phyloP scores from a whole-genome alignment of 2,888 invertebrate species.

The Myopa testacea region DNA sequence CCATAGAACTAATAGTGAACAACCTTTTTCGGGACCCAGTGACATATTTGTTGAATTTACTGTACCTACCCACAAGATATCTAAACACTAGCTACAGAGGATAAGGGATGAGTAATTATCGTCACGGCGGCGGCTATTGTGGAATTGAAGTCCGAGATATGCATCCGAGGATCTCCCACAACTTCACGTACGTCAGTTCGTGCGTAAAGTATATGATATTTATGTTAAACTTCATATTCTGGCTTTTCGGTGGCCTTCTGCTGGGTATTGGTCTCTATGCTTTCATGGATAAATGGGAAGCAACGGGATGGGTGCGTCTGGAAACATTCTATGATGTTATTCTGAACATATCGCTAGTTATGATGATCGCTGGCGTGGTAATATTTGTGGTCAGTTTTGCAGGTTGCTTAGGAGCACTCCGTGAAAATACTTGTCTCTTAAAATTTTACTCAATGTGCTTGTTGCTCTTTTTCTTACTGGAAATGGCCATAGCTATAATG shows the following conservation, averaged over 20 bases:
- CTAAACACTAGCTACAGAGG: too few relatives aligned
- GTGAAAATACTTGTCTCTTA: conserved; percentile 92
- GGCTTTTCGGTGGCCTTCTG: conserved; percentile 89
- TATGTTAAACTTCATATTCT: conserved; percentile 69
- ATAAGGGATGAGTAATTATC: conserved; percentile 63
- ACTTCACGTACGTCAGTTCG: conserved; percentile 67
- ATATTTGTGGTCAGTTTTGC: conserved; percentile 95
- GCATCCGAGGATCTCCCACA: conserved; percentile 64
- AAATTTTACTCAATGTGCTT: conserved; percentile 93
- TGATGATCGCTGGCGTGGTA: conserved; percentile 89
- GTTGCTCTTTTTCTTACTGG: conserved; percentile 87
- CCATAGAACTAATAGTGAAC: too few relatives aligned
- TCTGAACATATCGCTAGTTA: conserved; percentile 89
- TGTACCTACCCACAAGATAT: too few relatives aligned
- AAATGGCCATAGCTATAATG: conserved; percentile 91
- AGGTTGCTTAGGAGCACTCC: conserved; percentile 81
- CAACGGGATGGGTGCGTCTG: conserved; percentile 83
- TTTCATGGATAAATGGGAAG: conserved; percentile 92
- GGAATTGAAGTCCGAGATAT: conserved; percentile 63
- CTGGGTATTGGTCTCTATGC: conserved; percentile 92
- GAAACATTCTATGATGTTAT: conserved; percentile 91
- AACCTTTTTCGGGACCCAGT: too few relatives aligned
- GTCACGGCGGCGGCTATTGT: conserved; percentile 64
- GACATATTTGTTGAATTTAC: too few relatives aligned
- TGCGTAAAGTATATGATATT: conserved; percentile 69